These are phyloP conservation scores for Camponotus pennsylvanicus DNA, from an alignment of 1,140 invertebrate species.

Conservation along the genomic window DNA sequence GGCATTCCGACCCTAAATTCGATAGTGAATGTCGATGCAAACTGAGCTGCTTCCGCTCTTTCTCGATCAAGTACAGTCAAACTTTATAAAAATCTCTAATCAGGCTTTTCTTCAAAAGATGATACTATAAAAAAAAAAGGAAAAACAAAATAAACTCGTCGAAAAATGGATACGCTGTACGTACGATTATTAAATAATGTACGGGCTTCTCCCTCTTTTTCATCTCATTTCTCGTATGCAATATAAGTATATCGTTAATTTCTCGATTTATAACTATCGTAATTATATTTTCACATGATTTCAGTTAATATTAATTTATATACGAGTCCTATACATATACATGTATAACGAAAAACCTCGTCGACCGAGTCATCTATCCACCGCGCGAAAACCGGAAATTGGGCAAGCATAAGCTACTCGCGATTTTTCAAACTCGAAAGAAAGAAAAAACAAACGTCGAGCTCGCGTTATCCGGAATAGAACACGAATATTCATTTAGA, in stretches of 20 bases:
- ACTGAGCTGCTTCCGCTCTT: slow-evolving; percentile 73
- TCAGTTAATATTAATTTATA: slow-evolving; percentile 74
- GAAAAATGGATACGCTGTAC: slow-evolving; percentile 73
- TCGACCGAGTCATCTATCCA: slow-evolving; percentile 49
- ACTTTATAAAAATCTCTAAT: slow-evolving; percentile 81
- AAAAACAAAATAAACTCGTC: slow-evolving; percentile 71
- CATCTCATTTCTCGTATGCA: slow-evolving; percentile 74
- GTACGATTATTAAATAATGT: slow-evolving; percentile 77
- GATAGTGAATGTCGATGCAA: slow-evolving; percentile 67
- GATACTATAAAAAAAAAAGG: slow-evolving; percentile 63
- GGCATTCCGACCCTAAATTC: slow-evolving; percentile 64
- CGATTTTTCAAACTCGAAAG: not conserved
- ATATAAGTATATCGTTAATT: slow-evolving; percentile 73
- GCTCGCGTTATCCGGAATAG: not conserved
- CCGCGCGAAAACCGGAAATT: slow-evolving; percentile 35
- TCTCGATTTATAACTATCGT: slow-evolving; percentile 72
- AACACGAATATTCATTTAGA: slow-evolving; percentile 3
- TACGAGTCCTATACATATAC: slow-evolving; percentile 71
- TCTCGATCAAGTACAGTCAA: slow-evolving; percentile 68
- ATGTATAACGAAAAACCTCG: slow-evolving; percentile 40
- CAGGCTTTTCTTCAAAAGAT: slow-evolving; percentile 76
- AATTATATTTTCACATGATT: slow-evolving; percentile 76
- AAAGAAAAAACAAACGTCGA: slow-evolving; percentile 7
- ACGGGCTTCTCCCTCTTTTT: slow-evolving; percentile 70
- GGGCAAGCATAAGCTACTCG: not conserved